Percentiles rank a stretch among this genome's conserved stretches.
phyloP scores from a whole-genome alignment of 2,888 invertebrate species.

The Erynnis tages region DNA sequence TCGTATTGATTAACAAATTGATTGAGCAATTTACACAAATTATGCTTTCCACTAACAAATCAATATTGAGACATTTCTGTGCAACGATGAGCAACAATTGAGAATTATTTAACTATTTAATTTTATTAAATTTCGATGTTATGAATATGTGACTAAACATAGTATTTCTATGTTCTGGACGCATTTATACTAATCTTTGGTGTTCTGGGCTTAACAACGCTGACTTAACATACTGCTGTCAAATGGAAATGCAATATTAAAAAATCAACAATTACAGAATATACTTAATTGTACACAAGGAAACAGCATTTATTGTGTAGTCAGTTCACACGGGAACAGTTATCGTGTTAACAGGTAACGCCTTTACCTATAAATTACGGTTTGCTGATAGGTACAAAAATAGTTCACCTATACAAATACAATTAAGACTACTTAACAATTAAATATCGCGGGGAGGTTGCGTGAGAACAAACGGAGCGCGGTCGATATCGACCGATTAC shows the following conservation, averaged over 20 bases:
- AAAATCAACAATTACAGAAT: constrained; percentile 30
- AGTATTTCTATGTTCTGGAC: constrained; percentile 42
- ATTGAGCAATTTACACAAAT: constrained; percentile 67
- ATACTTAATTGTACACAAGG: constrained; percentile 29
- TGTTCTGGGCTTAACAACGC: constrained; percentile 69
- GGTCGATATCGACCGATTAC: constrained; percentile 4
- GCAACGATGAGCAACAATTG: constrained; percentile 55
- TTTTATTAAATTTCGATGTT: constrained; percentile 48
- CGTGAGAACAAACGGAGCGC: constrained; percentile 36
- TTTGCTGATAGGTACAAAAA: constrained; percentile 79
- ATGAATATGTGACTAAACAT: constrained; percentile 48
- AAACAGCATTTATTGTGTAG: constrained; percentile 48
- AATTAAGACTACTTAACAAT: constrained; percentile 80
- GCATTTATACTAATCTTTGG: constrained; percentile 77
- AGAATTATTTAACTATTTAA: constrained; percentile 42
- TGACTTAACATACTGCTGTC: constrained; percentile 48
- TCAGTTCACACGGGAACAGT: constrained; percentile 56
- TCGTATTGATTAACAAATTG: constrained; percentile 61
- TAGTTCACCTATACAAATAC: constrained; percentile 77
- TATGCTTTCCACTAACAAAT: constrained; percentile 31
- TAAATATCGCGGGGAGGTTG: constrained; percentile 73
- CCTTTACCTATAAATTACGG: constrained; percentile 70
- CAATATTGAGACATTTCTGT: constrained; percentile 13
- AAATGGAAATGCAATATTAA: constrained; percentile 35
- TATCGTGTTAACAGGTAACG: constrained; percentile 70